Evolutionary conservation across 2,113 vertebrate species (phyloP), one percentile per base, ranked within the genome.

Genomic region (Hyperopisus bebe): DNA sequence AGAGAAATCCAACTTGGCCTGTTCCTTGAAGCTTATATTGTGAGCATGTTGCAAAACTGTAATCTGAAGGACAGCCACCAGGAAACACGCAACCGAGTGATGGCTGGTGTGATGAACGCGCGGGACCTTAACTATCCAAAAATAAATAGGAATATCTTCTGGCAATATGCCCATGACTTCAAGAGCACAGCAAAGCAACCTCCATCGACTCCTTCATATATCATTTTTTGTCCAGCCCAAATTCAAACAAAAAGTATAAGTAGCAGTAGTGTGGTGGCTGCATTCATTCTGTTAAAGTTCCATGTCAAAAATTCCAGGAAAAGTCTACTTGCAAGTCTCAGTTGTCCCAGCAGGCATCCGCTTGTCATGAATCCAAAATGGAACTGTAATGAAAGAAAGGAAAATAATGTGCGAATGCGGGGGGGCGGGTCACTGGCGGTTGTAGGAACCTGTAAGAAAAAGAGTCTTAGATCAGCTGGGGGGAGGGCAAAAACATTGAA

Each of bases 341-440:
- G 89, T 91, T 91, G 90, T 92, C 94, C 91, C 91, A 66, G 91
- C 93, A 91, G 91, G 92, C 90, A 92, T 92, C 89, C 90, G 87
- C 88, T 91, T 47, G 85, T 70, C 17, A 92, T 88, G 50, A 88
- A 89, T 89, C 24, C 39, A 55, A 90, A 89, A 92, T 91, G 44
- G 89, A 88, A 90, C 55, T 50, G 91, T 62, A 90, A 66, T 85
- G n/a, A 62, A 62, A 86, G 55, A 58, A 86, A 87, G 84, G 85
- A 91, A 91, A 92, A 89, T 92, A 88, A 91, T 85, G 90, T 92
- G 91, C 91, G 91, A 62, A 92, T 88, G 88, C 55, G 4, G 82
- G 48, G 93, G 90, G 94, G 77, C 92, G 89, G 95, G 95, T 96
- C 96, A 96, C 94, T 95, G 96, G 93, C 94, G 96, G 90, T 96